Evolutionary conservation across 2,888 invertebrate genomes (phyloP).

Genomic region (Lissocephala sabroskyi): DNA sequence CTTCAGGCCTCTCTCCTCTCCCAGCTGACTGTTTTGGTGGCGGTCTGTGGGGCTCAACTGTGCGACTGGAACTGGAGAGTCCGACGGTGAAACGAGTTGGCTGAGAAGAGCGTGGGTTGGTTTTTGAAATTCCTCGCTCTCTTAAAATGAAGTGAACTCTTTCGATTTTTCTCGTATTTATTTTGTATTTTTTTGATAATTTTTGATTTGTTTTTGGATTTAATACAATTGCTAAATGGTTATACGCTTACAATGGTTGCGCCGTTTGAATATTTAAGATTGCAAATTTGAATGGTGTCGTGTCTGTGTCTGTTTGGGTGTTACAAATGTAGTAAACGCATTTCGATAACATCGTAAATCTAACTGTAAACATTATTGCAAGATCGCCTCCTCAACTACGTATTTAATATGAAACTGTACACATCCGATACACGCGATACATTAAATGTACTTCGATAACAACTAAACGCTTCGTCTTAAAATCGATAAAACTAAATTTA

Average conservation of each 20-base stretch:
- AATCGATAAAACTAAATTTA: no score
- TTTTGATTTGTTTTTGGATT: conserved; percentile 25
- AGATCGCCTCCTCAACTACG: conserved; percentile 7
- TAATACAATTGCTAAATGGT: conserved; percentile 57
- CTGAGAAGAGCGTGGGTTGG: no score
- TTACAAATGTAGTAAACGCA: conserved; percentile 66
- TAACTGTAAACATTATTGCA: no score
- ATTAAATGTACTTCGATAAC: no score
- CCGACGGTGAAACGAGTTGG: no score
- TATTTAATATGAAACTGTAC: conserved; percentile 37
- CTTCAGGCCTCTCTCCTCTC: no score
- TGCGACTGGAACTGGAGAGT: no score
- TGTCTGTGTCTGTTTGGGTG: conserved; percentile 5
- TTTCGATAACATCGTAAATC: conserved; percentile 41
- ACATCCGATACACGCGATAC: conserved; percentile 1
- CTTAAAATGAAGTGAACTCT: no score
- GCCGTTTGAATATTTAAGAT: conserved; percentile 2
- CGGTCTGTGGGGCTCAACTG: no score
- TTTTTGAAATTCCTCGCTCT: no score
- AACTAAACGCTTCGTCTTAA: no score
- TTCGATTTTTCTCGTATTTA: conserved; percentile 2
- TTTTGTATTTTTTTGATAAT: conserved; percentile 9
- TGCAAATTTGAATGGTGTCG: conserved; percentile 12
- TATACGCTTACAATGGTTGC: conserved; percentile 43
- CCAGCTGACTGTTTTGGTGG: no score